Conservation (phyloP, 2,888 invertebrate species). For the Neuroscelio doddi region DNA sequence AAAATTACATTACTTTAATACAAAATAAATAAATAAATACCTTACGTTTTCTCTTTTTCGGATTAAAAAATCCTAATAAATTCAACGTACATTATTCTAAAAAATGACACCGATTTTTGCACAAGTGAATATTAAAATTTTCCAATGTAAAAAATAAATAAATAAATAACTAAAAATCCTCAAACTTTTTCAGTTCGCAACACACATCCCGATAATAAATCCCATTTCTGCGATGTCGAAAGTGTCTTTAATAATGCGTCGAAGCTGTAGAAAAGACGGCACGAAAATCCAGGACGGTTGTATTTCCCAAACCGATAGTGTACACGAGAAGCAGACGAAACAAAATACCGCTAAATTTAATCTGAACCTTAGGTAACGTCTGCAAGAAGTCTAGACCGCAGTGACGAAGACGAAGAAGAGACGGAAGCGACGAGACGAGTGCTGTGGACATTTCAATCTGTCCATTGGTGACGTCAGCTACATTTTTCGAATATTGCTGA, state of each 20-base stretch:
- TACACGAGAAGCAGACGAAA: slow-evolving; percentile 57
- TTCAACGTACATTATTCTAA: no score
- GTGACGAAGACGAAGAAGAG: slow-evolving; percentile 35
- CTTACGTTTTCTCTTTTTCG: no score
- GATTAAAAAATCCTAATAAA: no score
- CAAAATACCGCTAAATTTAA: slow-evolving; percentile 68
- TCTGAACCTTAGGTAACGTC: slow-evolving; percentile 64
- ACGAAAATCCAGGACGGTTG: slow-evolving; percentile 23
- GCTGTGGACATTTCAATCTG: slow-evolving; percentile 44
- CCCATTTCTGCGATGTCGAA: no score
- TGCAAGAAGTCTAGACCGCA: slow-evolving; percentile 64
- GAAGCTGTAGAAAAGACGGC: neutral
- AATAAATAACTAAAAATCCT: no score
- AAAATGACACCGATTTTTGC: no score
- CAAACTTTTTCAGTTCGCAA: no score
- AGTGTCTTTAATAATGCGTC: slow-evolving; percentile 1
- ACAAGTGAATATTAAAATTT: no score
- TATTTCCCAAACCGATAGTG: slow-evolving; percentile 34
- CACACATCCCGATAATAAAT: no score
- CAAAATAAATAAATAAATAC: no score
- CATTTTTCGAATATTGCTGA: slow-evolving; percentile 21
- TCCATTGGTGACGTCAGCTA: slow-evolving; percentile 21
- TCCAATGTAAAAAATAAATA: no score
- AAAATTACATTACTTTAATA: no score
- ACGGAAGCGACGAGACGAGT: slow-evolving; percentile 10